Evolutionary conservation across 1,140 invertebrate species (phyloP).

Genomic region (Brachionus plicatilis): DNA sequence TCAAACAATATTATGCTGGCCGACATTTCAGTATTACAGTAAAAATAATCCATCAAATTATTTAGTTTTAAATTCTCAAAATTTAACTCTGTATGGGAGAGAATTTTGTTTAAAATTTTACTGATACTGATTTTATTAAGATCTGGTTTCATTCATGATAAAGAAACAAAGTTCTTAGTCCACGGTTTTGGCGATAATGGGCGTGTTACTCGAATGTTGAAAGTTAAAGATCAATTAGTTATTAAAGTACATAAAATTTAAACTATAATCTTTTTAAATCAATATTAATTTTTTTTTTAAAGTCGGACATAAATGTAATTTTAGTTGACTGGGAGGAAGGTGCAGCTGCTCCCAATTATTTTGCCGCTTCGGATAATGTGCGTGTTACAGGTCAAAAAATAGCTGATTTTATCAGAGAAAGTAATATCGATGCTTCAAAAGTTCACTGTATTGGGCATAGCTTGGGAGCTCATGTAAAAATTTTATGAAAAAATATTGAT

Average conservation of each 20-base stretch:
- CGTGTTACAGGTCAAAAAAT: constrained; percentile 74
- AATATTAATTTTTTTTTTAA: background rate
- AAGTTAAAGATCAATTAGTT: constrained; percentile 46
- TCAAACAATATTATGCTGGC: constrained; percentile 10
- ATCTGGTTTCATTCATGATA: background rate
- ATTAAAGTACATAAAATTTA: constrained; percentile 26
- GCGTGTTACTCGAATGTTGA: constrained; percentile 42
- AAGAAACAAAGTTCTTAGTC: constrained; percentile 27
- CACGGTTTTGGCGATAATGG: constrained; percentile 38
- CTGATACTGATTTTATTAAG: background rate
- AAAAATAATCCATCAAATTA: background rate
- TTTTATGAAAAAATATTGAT: background rate
- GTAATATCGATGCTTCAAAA: constrained; percentile 41
- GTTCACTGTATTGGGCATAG: constrained; percentile 81
- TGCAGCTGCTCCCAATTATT: constrained; percentile 58
- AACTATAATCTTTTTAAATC: background rate
- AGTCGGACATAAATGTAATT: constrained; percentile 22
- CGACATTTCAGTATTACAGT: constrained; percentile 6
- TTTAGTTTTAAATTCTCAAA: background rate
- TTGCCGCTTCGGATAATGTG: constrained; percentile 65
- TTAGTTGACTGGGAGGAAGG: constrained; percentile 27
- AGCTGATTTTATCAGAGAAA: constrained; percentile 60
- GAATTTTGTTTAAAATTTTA: background rate
- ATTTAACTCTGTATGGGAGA: background rate
- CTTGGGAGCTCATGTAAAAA: constrained; percentile 72